A percentile compares a stretch with the other conserved stretches of the same genome.
These are phyloP conservation scores for Charadrius vociferus DNA, from an alignment of 2,113 vertebrate genomes.

Conservation along the genomic window DNA sequence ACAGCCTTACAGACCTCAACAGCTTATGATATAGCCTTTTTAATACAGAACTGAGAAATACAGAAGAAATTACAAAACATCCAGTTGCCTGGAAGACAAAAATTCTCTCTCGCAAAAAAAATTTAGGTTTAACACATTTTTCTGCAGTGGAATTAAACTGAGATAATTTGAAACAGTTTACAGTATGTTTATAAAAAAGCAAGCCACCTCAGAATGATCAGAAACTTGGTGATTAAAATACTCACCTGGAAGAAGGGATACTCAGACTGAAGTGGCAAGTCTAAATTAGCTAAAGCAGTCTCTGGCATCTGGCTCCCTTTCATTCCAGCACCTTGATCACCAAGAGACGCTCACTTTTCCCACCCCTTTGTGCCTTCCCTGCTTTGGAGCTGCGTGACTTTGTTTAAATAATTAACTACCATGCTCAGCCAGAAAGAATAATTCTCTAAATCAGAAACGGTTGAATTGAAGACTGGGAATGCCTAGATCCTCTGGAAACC, in stretches of 20 bases:
- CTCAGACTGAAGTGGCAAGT: background rate
- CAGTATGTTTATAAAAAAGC: background rate
- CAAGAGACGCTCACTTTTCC: background rate
- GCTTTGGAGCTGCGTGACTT: background rate
- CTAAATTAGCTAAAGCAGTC: background rate
- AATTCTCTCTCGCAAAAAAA: background rate
- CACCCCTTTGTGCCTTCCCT: background rate
- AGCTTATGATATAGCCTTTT: background rate
- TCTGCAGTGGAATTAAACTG: background rate
- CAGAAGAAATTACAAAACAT: background rate
- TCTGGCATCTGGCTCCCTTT: background rate
- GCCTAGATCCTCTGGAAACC: background rate
- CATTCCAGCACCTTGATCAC: background rate
- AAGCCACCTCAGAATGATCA: background rate
- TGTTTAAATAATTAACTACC: background rate
- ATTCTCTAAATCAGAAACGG: background rate
- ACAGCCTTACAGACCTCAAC: background rate
- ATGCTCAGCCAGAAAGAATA: background rate
- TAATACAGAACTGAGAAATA: background rate
- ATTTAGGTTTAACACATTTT: background rate
- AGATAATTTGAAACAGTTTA: background rate
- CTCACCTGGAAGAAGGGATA: background rate
- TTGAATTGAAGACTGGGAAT: background rate
- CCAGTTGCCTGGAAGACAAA: background rate
- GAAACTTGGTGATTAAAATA: background rate